Conservation (phyloP, 2,888 invertebrate species). For the Encarsia formosa region DNA sequence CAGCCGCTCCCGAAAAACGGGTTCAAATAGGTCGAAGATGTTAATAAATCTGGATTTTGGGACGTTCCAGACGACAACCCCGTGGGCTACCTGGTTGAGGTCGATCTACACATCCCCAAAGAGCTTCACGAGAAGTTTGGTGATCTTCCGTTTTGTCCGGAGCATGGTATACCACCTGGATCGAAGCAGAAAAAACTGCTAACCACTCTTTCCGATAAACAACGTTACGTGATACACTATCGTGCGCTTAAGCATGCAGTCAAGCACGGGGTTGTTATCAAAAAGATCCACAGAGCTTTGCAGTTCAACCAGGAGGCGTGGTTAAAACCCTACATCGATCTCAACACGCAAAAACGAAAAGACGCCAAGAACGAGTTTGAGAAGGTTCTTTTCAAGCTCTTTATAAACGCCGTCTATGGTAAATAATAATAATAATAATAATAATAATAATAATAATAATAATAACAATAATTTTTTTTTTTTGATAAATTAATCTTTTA, state of each 20-base stretch:
- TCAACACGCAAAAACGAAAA: constrained; percentile 35
- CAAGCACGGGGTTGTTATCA: constrained; percentile 30
- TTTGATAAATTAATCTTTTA: too few relatives aligned
- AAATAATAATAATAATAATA: too few relatives aligned
- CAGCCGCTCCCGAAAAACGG: neutral
- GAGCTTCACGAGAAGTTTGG: neutral
- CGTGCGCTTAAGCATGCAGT: constrained; percentile 37
- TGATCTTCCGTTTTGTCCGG: too few relatives aligned
- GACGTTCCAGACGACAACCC: neutral
- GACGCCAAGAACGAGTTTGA: neutral
- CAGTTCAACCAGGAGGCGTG: constrained; percentile 40
- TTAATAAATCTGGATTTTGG: neutral
- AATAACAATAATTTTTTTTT: too few relatives aligned
- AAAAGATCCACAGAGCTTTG: constrained; percentile 36
- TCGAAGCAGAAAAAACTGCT: constrained; percentile 33
- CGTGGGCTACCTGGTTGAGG: too few relatives aligned
- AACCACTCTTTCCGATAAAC: constrained; percentile 32
- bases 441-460: too few relatives aligned
- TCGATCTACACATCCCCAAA: neutral
- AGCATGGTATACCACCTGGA: too few relatives aligned
- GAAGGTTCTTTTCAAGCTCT: neutral
- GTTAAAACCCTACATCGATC: too few relatives aligned
- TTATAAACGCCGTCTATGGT: too few relatives aligned
- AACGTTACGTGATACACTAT: constrained; percentile 42
- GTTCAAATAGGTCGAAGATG: constrained; percentile 4